phyloP scores from a whole-genome alignment of 1,140 invertebrate species.

The Apis florea region DNA sequence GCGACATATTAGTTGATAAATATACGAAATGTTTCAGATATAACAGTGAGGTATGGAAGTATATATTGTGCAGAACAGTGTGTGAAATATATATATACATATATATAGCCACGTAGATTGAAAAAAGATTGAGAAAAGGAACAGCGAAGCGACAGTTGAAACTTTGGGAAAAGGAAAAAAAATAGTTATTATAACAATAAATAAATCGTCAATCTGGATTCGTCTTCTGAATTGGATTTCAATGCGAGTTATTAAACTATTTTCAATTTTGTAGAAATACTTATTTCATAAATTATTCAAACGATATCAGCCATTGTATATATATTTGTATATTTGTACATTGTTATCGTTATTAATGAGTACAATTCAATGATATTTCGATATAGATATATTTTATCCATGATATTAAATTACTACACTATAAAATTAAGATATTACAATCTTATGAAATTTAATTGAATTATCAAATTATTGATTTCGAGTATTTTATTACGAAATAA shows the following conservation, averaged over 20 bases:
- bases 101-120: slow-evolving; percentile 42
- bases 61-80: slow-evolving; percentile 30
- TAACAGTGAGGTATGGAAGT: slow-evolving; percentile 7
- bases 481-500: too few species aligned
- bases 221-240: slow-evolving; percentile 35
- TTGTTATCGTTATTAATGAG: too few species aligned
- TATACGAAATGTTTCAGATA: slow-evolving; percentile 24
- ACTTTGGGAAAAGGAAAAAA: slow-evolving; percentile 47
- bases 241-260: not conserved
- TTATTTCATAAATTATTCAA: not conserved
- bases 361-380: too few species aligned
- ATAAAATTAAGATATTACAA: too few species aligned
- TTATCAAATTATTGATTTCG: too few species aligned
- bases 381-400: too few species aligned
- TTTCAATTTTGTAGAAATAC: not conserved
- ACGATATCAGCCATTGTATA: not conserved
- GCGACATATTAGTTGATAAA: not conserved
- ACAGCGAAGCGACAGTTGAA: slow-evolving; percentile 60
- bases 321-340: too few species aligned
- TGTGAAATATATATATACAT: not conserved
- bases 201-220: slow-evolving; percentile 58
- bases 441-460: too few species aligned
- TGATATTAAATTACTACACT: too few species aligned
- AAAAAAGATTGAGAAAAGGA: slow-evolving; percentile 53
- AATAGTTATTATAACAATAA: slow-evolving; percentile 33